Conservation (phyloP, 2,888 invertebrate genomes). For the Chesias legatella region DNA sequence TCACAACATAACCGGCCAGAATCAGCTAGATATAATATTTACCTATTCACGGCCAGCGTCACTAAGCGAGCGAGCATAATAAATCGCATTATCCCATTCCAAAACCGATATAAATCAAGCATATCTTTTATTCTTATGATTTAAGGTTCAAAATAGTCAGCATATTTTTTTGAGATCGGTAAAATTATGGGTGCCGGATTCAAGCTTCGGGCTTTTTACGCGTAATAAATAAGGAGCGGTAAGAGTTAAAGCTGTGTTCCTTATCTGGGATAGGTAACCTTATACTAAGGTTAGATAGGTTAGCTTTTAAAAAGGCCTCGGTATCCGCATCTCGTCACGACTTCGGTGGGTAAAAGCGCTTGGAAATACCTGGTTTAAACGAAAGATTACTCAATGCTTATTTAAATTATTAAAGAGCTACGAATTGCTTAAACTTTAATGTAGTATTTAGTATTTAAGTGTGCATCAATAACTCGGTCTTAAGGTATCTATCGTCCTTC, state of each 20-base stretch:
- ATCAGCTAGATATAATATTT: background rate
- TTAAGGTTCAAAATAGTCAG: constrained; percentile 14
- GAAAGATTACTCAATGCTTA: no score
- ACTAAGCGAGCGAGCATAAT: constrained; percentile 15
- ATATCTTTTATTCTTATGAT: constrained; percentile 10
- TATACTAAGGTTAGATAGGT: constrained; percentile 41
- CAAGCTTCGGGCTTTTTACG: constrained; percentile 67
- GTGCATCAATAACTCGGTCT: no score
- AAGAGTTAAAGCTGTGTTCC: constrained; percentile 44
- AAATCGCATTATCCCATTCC: constrained; percentile 12
- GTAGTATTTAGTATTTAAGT: no score
- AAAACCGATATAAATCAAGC: constrained; percentile 12
- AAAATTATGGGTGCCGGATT: constrained; percentile 29
- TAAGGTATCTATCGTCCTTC: no score
- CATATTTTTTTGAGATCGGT: constrained; percentile 16
- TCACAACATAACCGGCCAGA: no score
- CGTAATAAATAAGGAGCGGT: constrained; percentile 68
- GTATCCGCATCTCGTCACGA: constrained; percentile 19
- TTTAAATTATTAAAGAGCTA: no score
- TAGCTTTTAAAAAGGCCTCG: constrained; percentile 8
- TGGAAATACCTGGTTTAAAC: background rate
- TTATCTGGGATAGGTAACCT: constrained; percentile 64
- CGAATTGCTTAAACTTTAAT: no score
- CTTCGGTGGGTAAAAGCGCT: background rate
- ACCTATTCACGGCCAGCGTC: constrained; percentile 16